phyloP scores from a whole-genome alignment of 2,797 vertebrate species.

The Gadopsis marmoratus region DNA sequence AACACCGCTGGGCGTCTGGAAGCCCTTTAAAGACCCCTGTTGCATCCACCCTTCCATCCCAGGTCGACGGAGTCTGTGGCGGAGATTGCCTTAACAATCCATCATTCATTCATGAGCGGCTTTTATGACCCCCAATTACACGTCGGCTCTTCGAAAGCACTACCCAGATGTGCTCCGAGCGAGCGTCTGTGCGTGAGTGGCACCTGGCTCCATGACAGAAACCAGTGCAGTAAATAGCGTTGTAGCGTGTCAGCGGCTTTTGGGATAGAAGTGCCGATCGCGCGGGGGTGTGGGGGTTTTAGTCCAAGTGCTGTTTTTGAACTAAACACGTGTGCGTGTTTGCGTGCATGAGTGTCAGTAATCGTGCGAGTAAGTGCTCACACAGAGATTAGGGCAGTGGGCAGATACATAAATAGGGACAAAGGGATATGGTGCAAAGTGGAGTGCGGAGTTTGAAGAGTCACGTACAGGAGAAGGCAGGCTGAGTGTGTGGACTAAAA shows the following conservation, averaged over 20 bases:
- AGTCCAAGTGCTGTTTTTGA: slow-evolving; percentile 48
- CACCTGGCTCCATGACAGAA: slow-evolving; percentile 67
- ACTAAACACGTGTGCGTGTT: slow-evolving; percentile 35
- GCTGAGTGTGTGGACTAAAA: slow-evolving; percentile 47
- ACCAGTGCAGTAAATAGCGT: slow-evolving; percentile 27
- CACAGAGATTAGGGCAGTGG: slow-evolving; percentile 38
- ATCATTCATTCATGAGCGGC: slow-evolving; percentile 81
- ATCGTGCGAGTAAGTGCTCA: slow-evolving; percentile 35
- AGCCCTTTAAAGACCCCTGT: slow-evolving; percentile 25
- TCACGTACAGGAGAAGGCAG: slow-evolving; percentile 20
- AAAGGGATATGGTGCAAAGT: slow-evolving; percentile 29
- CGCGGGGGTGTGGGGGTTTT: slow-evolving; percentile 31
- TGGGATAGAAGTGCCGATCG: slow-evolving; percentile 32
- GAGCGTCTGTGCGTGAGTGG: slow-evolving; percentile 45
- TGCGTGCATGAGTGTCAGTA: slow-evolving; percentile 12
- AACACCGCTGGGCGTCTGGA: not conserved
- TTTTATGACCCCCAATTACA: slow-evolving; percentile 74
- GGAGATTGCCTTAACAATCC: slow-evolving; percentile 69
- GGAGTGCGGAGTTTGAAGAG: slow-evolving; percentile 37
- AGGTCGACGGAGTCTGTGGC: slow-evolving; percentile 29
- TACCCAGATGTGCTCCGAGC: slow-evolving; percentile 55
- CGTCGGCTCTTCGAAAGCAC: slow-evolving; percentile 67
- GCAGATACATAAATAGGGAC: slow-evolving; percentile 44
- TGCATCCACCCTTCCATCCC: slow-evolving; percentile 39
- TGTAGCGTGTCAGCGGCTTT: slow-evolving; percentile 43